These are phyloP conservation scores for Parambassis ranga DNA, from an alignment of 2,797 vertebrate species.

Conservation along the genomic window DNA sequence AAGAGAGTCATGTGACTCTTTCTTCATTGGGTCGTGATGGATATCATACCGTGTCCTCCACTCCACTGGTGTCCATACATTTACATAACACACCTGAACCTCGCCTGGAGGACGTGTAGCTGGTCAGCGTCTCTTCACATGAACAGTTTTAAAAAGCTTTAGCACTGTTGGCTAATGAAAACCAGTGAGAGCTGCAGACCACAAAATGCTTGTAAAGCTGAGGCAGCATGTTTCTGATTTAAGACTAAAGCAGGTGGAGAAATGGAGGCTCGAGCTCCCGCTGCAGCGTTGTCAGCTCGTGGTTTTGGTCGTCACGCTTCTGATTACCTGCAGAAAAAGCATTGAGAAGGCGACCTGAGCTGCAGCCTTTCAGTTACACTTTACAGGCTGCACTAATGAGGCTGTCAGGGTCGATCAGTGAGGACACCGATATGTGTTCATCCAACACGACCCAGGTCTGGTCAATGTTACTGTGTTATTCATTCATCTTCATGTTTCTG, in stretches of 20 bases:
- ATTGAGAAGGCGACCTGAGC: slow-evolving; percentile 23
- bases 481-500: too few relatives aligned
- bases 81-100: background rate
- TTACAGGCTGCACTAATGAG: background rate
- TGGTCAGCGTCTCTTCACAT: too few relatives aligned
- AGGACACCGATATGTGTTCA: background rate
- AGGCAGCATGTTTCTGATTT: too few relatives aligned
- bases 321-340: slow-evolving; percentile 18
- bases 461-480: background rate
- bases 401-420: background rate
- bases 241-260: too few relatives aligned
- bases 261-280: too few relatives aligned
- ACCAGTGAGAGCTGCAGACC: too few relatives aligned
- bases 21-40: background rate
- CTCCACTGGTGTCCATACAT: background rate
- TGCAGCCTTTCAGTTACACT: slow-evolving; percentile 12
- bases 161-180: too few relatives aligned
- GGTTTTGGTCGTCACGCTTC: background rate
- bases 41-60: background rate
- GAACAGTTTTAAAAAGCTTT: too few relatives aligned
- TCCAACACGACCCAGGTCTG: background rate
- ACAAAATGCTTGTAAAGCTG: too few relatives aligned
- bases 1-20: background rate
- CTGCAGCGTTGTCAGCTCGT: background rate
- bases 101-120: too few relatives aligned